These are phyloP conservation scores for Gnathonemus longibarbis DNA, from an alignment of 2,113 vertebrate genomes.

Conservation along the genomic window DNA sequence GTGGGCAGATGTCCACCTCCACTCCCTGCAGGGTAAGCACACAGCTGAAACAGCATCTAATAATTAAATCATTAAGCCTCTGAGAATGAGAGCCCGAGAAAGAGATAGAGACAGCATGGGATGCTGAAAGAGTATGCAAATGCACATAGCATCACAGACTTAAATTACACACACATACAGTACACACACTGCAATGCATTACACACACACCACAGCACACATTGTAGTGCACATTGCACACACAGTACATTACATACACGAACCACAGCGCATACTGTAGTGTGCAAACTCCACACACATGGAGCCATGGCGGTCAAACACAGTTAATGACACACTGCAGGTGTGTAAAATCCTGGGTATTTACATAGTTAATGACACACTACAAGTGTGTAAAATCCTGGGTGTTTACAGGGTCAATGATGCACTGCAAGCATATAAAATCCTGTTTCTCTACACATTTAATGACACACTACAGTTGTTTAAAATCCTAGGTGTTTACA, in stretches of 20 bases:
- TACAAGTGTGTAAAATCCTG: neutral
- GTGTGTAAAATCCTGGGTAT: neutral
- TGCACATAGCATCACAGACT: neutral
- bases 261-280: neutral
- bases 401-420: too few species aligned
- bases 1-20: neutral
- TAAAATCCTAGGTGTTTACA: neutral
- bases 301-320: neutral
- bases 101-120: neutral
- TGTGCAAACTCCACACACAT: neutral
- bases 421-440: neutral
- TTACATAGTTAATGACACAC: neutral
- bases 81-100: neutral
- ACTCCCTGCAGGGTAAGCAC: neutral
- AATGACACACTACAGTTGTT: neutral
- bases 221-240: neutral
- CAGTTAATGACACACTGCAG: neutral
- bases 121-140: neutral
- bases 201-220: neutral
- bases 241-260: neutral
- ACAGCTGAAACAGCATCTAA: neutral
- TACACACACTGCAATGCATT: neutral
- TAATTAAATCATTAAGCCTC: slow-evolving; percentile 11
- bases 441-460: neutral
- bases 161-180: neutral